Base-by-base conservation (phyloP, 1,140 invertebrate genomes). In the Diabrotica virgifera region DNA sequence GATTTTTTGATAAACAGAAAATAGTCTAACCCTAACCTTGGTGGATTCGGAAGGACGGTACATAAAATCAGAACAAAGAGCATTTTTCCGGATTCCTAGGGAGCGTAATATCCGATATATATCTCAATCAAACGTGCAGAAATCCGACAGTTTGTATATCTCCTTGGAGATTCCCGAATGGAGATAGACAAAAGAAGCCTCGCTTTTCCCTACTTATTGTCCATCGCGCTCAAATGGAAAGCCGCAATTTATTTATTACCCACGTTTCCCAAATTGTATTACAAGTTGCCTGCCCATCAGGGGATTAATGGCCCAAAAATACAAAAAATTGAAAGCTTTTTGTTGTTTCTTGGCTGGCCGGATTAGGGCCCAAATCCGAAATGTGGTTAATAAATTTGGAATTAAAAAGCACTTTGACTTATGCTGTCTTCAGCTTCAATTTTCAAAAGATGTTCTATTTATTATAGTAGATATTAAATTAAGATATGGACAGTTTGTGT, bases 131-230 rank as follows among this genome's bases (percentile, higher is more conserved):
- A 68, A 68, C 52, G 37, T 64, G 63, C 66, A 68, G 55, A 68
- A 64, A 68, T 68, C 66, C 66, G 66, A 68, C 66, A 68, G 66
- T 68, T 68, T 68, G 66, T 68, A 64, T 67, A 64, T 64, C 58
- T 68, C 66, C 66, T 54, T 35, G 11, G 62, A 68, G 66, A 68
- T 64, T 58, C 65, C 24, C 66, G 52, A 56, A 64, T 60, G 62
- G 59, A 64, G 62, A 68, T 68, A 68, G 66, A 68, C 66, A 68
- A 68, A 68, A 54, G 66, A 36, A 50, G 53, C 10, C 10, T 35
- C 58, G 58, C 60, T 52, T 58, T 52, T 59, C 59, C 64, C 63
- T 56, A 36, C 64, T 40, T 56, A 57, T 38, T 40, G 66, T 46
- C 66, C 66, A 68, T 68, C 59, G 64, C 54, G 66, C 66, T 62